Evolutionary conservation across 2,113 vertebrate genomes (phyloP), one percentile per base, ranked within the genome.

Genomic region (Mustelus asterias): DNA sequence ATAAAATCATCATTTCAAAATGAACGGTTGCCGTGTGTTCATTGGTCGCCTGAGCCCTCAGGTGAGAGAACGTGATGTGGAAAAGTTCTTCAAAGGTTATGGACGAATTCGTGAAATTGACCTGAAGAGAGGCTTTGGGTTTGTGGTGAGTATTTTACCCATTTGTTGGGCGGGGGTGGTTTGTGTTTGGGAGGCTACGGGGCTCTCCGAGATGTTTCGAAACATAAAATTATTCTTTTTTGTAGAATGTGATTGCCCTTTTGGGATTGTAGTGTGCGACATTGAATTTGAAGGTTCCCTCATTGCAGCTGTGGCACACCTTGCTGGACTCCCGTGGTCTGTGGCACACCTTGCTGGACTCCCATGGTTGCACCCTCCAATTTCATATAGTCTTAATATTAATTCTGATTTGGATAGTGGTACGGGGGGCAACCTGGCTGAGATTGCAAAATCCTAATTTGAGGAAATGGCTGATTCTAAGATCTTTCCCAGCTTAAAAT

Each of bases 1-100:
- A 41, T 95, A 95, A 95, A 95, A 44, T 48, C n/a, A 2, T 70
- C 80, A 11, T 70, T 69, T 44, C 93, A 95, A 76, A 76, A 95
- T 95, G 94, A 95, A 95, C 7, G 94, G 94, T 95, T 95, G 96
- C 54, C 96, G 96, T n/a, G 96, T 96, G n/a, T 96, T 96, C 67
- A 96, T 96, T 37, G 96, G 86, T 44, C 96, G 96, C 96, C 90
- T 96, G 85, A 92, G 96, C 58, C 96, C 96, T 76, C 86, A 96
- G 58, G 96, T 96, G 58, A 70, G 96, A 44, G 90, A 67, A 18
- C 86, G 90, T 8, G 96, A 96, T 78, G 90, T 96, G 69, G 96
- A 96, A 78, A 96, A 94, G 69, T 96, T 96, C 72, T 96, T 96
- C 96, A 96, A 96, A 76, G 96, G 96, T 24, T 96, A 96, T 37